A percentile compares a stretch with the other conserved stretches of the same genome.
These are phyloP conservation scores for Zoroaster sp. DNA, from an alignment of 53 echinoderm and acorn worm genomes.

Conservation along the genomic window DNA sequence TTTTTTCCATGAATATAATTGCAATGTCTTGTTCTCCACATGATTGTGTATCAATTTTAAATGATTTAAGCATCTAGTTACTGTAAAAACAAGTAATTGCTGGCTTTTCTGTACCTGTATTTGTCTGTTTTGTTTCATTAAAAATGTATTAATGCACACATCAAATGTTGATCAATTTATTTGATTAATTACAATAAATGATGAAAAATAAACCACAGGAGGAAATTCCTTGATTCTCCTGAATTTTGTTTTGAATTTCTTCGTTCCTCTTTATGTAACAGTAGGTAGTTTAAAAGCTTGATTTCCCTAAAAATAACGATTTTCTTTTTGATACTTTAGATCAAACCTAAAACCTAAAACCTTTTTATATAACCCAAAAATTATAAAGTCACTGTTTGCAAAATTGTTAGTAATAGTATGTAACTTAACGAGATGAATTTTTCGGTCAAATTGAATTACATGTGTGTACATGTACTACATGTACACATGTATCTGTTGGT, in stretches of 20 bases:
- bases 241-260: neutral
- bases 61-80: neutral
- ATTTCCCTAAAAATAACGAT: neutral
- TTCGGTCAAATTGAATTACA: no score
- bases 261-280: neutral
- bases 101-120: neutral
- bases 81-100: neutral
- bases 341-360: no score
- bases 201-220: neutral
- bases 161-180: no score
- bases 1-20: no score
- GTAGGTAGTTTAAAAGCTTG: neutral
- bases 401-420: no score
- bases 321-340: no score
- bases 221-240: slow-evolving; percentile 18
- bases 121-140: neutral
- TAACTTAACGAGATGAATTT: no score
- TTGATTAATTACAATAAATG: neutral
- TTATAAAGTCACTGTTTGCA: no score
- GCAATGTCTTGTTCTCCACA: neutral
- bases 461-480: no score
- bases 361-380: no score
- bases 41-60: neutral
- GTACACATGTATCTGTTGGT: no score
- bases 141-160: no score